phyloP scores from a whole-genome alignment of 1,140 invertebrate species.

The Homarus americanus region DNA sequence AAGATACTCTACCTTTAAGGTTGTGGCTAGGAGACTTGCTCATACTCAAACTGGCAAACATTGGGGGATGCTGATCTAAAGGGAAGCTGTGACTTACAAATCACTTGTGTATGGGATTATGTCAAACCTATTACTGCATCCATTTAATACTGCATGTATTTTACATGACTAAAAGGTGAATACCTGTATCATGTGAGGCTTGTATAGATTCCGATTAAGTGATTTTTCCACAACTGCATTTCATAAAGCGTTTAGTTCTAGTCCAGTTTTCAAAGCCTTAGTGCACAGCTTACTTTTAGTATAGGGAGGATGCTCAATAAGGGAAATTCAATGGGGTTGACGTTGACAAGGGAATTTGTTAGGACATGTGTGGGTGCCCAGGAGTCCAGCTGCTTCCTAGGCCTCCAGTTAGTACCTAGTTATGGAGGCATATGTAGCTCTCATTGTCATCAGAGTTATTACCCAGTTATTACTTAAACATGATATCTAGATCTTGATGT shows the following conservation, averaged over 20 bases:
- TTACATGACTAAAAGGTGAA: no score
- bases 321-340: not conserved
- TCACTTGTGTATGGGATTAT: no score
- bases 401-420: not conserved
- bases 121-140: no score
- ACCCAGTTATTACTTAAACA: not conserved
- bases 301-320: not conserved
- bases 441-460: not conserved
- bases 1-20: slow-evolving; percentile 32
- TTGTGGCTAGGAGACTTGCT: slow-evolving; percentile 19
- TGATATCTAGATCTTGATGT: no score
- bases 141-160: no score
- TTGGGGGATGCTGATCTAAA: not conserved
- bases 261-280: not conserved
- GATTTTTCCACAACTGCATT: no score
- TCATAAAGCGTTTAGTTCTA: not conserved
- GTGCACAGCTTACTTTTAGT: not conserved
- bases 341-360: not conserved
- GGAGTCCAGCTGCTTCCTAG: not conserved
- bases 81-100: not conserved
- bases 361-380: not conserved
- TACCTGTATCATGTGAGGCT: no score
- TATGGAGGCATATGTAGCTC: not conserved
- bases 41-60: slow-evolving; percentile 13
- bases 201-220: no score